Percentiles rank a stretch among this genome's conserved stretches.
Conservation (phyloP, 2,797 vertebrate species). For the Macropodus opercularis region DNA sequence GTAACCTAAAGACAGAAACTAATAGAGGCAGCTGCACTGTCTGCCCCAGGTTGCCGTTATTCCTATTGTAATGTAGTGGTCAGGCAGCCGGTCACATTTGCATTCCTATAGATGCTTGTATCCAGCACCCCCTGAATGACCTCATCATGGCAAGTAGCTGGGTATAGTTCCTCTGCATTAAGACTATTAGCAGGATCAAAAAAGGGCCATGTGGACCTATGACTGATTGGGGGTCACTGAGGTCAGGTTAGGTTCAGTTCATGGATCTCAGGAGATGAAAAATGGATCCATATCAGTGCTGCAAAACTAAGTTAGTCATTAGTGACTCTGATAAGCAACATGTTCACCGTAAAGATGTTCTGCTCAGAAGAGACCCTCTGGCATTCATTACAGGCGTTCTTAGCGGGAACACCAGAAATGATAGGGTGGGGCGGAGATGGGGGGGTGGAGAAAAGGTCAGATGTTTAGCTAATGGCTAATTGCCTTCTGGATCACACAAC, state of each 20-base stretch:
- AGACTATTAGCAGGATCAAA: constrained; percentile 67
- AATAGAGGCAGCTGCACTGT: constrained; percentile 75
- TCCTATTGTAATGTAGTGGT: constrained; percentile 69
- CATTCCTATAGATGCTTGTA: constrained; percentile 74
- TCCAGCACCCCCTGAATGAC: constrained; percentile 68
- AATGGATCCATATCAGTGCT: constrained; percentile 53
- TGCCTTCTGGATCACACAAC: constrained; percentile 24
- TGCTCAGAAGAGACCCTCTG: constrained; percentile 19
- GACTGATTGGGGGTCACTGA: constrained; percentile 70
- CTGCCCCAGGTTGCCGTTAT: constrained; percentile 56
- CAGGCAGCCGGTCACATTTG: constrained; percentile 75
- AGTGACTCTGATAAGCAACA: constrained; percentile 26
- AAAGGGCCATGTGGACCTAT: constrained; percentile 45
- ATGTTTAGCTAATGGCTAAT: constrained; percentile 41
- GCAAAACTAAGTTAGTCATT: constrained; percentile 33
- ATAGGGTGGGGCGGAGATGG: too few relatives aligned
- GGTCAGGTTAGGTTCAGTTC: constrained; percentile 72
- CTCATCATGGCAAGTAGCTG: constrained; percentile 55
- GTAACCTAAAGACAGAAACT: constrained; percentile 59
- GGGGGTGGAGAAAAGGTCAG: constrained; percentile 34
- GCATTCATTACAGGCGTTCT: constrained; percentile 33
- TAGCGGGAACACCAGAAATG: constrained; percentile 7
- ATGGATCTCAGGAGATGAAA: constrained; percentile 70
- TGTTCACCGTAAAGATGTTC: constrained; percentile 35
- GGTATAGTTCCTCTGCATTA: constrained; percentile 58